These are phyloP conservation scores for Hormiphora californensis DNA, from an alignment of 37 sponge, comb jelly and placozoan species.

Conservation along the genomic window DNA sequence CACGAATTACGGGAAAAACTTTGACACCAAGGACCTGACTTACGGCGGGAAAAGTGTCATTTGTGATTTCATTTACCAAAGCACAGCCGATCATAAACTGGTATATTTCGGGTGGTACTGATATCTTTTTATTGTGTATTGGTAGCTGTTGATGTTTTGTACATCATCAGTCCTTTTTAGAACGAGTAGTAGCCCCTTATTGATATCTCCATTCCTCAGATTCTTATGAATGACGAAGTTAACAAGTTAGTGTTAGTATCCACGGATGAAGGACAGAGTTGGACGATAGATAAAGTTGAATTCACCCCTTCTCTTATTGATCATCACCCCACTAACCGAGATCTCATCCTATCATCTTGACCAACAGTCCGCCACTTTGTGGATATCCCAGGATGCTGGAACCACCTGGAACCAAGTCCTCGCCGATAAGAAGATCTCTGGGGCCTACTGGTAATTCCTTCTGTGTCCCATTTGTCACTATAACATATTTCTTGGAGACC, in stretches of 20 bases:
- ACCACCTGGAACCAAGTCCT: background rate
- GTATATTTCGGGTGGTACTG: background rate
- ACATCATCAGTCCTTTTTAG: background rate
- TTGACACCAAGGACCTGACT: background rate
- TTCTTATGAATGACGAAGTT: conserved; percentile 1
- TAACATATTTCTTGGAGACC: background rate
- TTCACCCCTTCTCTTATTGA: conserved; percentile 40
- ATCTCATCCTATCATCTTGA: conserved; percentile 5
- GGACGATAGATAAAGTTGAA: background rate
- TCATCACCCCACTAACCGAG: background rate
- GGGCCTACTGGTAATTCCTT: conserved; percentile 3
- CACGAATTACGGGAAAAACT: conserved; percentile 58
- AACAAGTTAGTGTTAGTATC: conserved; percentile 33
- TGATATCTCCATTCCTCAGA: background rate
- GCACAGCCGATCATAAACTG: background rate
- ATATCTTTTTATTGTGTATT: background rate
- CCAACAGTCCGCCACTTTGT: background rate
- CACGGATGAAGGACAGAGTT: background rate
- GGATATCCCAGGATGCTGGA: background rate
- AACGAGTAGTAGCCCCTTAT: background rate
- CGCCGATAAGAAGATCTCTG: background rate
- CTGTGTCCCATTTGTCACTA: background rate
- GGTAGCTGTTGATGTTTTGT: background rate
- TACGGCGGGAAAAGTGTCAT: background rate
- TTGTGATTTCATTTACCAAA: conserved; percentile 1